A percentile compares a stretch with the other conserved stretches of the same genome.
phyloP scores from a whole-genome alignment of 2,797 vertebrate genomes.

The Orestias chungarensis region DNA sequence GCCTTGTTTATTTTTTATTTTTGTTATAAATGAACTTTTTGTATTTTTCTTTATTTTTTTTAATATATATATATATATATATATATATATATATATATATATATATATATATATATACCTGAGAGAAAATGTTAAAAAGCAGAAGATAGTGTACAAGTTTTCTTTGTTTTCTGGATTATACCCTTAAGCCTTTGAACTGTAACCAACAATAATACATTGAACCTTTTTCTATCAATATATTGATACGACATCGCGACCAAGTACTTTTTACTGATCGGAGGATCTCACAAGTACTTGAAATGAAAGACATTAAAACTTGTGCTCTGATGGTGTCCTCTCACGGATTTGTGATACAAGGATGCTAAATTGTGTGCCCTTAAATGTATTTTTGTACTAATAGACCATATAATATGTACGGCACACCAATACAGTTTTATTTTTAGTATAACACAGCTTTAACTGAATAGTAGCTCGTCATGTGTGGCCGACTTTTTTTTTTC shows the following conservation, averaged over 20 bases:
- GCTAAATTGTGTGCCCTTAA: conserved; percentile 98
- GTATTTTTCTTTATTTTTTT: conserved; percentile 96
- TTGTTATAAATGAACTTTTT: conserved; percentile 99
- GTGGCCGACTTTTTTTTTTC: conserved; percentile 84
- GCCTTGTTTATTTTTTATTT: conserved; percentile 97
- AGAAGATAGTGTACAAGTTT: conserved; percentile 73
- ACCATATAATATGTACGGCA: conserved; percentile 97
- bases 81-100: conserved; percentile 99
- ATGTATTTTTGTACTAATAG: conserved; percentile 99
- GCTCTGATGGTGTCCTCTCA: conserved; percentile 78
- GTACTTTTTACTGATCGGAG: conserved; percentile 78
- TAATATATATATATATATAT: conserved; percentile 99
- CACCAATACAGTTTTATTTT: conserved; percentile 92
- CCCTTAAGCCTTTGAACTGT: conserved; percentile 95
- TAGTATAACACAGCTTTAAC: conserved; percentile 96
- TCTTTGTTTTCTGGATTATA: conserved; percentile 95
- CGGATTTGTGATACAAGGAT: conserved; percentile 95
- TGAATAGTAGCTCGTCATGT: conserved; percentile 92
- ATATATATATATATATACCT: conserved; percentile 98
- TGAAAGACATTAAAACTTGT: conserved; percentile 84
- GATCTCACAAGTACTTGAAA: conserved; percentile 84
- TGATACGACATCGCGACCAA: conserved; percentile 80
- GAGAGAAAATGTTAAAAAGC: conserved; percentile 88
- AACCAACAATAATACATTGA: conserved; percentile 90
- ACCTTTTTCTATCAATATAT: conserved; percentile 88